A percentile compares a stretch with the other conserved stretches of the same genome.
These are phyloP conservation scores for Leptopilina drosophilae DNA, from an alignment of 2,888 invertebrate genomes.

Conservation along the genomic window DNA sequence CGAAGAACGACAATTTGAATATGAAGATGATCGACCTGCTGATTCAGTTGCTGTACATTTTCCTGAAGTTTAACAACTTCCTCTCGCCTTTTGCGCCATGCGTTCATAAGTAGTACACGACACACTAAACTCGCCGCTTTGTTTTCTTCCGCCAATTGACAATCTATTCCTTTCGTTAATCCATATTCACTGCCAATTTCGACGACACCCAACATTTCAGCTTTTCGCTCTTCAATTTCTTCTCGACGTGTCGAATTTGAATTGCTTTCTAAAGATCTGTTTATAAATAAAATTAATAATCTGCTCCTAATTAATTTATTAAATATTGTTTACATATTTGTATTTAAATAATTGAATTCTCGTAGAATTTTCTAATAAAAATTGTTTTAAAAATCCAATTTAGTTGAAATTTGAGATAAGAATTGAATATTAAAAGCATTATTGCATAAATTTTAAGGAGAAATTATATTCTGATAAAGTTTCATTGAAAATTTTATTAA, in stretches of 20 bases:
- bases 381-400: too few species aligned
- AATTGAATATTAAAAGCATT: too few species aligned
- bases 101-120: conserved; percentile 78
- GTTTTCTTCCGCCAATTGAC: conserved; percentile 45
- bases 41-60: conserved; percentile 78
- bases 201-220: conserved; percentile 44
- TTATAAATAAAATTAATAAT: conserved; percentile 6
- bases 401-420: too few species aligned
- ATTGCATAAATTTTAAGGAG: too few species aligned
- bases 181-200: conserved; percentile 46
- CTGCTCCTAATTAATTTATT: too few species aligned
- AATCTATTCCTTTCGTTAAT: conserved; percentile 30
- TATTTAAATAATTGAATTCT: too few species aligned
- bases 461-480: too few species aligned
- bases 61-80: conserved; percentile 78
- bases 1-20: conserved; percentile 81
- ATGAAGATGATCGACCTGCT: conserved; percentile 77
- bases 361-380: too few species aligned
- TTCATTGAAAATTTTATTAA: too few species aligned
- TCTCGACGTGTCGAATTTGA: conserved; percentile 51
- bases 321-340: too few species aligned
- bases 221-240: conserved; percentile 53
- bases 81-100: conserved; percentile 79
- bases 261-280: conserved; percentile 51
- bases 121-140: conserved; percentile 78